These are phyloP conservation scores for Anomalospiza imberbis DNA, from an alignment of 2,797 vertebrate species.

Conservation along the genomic window DNA sequence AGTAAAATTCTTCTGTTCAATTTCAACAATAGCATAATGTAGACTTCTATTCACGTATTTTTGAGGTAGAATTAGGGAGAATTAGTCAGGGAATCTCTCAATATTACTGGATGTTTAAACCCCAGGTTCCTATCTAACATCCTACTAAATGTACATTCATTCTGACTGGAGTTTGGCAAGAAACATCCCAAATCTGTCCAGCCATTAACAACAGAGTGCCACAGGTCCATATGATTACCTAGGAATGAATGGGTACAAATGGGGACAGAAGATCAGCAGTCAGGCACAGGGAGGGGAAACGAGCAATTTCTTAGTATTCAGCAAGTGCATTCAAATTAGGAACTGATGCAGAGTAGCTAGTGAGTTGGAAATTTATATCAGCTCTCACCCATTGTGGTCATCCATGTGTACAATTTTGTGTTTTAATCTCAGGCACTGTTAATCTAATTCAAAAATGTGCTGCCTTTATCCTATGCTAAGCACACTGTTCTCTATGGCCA, in stretches of 20 bases:
- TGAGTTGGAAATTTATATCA: neutral
- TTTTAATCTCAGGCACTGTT: constrained; percentile 3
- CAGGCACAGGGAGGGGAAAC: neutral
- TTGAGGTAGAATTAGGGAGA: neutral
- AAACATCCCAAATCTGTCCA: neutral
- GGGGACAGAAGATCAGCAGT: neutral
- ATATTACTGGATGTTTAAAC: neutral
- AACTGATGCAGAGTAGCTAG: neutral
- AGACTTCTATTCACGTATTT: neutral
- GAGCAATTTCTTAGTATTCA: neutral
- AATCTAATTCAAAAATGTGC: neutral
- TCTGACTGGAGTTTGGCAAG: neutral
- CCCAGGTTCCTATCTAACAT: neutral
- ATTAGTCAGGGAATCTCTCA: neutral
- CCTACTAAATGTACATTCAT: neutral
- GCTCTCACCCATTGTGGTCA: neutral
- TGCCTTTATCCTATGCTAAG: neutral
- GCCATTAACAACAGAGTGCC: neutral
- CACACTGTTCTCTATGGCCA: neutral
- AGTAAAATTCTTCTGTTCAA: neutral
- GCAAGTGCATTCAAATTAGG: neutral
- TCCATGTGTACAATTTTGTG: neutral
- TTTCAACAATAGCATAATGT: neutral
- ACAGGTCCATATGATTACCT: neutral
- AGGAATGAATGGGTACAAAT: neutral